Evolutionary conservation across 2,797 vertebrate species (phyloP).

Genomic region (Sebastes paucispinis): DNA sequence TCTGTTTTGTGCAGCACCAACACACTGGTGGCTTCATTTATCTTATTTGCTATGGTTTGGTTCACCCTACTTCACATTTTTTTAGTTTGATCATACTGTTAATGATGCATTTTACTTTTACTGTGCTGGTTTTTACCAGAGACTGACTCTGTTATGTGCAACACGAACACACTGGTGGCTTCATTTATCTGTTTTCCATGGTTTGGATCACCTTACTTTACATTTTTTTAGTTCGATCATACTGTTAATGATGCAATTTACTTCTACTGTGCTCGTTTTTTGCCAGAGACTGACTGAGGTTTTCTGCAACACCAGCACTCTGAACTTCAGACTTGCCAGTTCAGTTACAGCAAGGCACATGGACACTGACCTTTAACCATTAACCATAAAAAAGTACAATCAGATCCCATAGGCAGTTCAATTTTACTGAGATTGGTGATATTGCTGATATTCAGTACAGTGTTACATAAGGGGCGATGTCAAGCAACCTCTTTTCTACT

Average conservation of each 20-base stretch:
- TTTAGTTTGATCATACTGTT: neutral
- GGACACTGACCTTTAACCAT: constrained; percentile 65
- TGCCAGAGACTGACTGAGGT: neutral
- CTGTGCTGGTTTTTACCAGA: too few species aligned
- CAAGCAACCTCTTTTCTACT: neutral
- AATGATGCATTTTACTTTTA: neutral
- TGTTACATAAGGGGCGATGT: neutral
- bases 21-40: too few species aligned
- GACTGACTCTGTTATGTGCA: too few species aligned
- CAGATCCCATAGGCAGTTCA: neutral
- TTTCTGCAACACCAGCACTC: neutral
- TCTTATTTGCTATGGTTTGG: too few species aligned
- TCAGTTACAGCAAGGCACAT: constrained; percentile 60
- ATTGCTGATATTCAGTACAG: neutral
- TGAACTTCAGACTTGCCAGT: constrained; percentile 73
- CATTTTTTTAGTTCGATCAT: too few species aligned
- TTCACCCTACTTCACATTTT: too few species aligned
- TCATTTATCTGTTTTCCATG: too few species aligned
- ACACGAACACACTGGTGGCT: too few species aligned
- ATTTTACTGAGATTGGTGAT: neutral
- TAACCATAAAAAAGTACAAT: neutral
- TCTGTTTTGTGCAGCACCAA: too few species aligned
- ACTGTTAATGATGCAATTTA: too few species aligned
- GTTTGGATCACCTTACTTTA: too few species aligned
- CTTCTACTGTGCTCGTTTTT: neutral